Evolutionary conservation across 2,113 vertebrate species (phyloP).

Genomic region (Mellivora capensis): DNA sequence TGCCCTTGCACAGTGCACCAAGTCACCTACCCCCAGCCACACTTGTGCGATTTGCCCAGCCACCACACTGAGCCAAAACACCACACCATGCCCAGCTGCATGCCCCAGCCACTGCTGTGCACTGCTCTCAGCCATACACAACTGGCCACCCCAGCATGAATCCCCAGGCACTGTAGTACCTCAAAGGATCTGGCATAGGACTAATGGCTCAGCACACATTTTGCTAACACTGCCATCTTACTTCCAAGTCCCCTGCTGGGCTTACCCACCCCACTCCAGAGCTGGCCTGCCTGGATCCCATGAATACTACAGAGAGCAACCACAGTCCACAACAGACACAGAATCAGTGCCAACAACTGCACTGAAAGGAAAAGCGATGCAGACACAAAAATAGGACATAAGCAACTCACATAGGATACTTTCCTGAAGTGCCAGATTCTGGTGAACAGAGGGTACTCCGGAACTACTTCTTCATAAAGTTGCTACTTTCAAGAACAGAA

Average conservation of each 20-base stretch:
- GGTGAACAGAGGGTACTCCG: not conserved
- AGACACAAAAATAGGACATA: not conserved
- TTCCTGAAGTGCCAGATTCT: not conserved
- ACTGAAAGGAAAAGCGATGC: not conserved
- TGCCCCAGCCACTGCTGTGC: not conserved
- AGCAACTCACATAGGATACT: not conserved
- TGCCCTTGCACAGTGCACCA: not conserved
- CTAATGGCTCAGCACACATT: not conserved
- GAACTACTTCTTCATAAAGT: not conserved
- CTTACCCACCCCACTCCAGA: not conserved
- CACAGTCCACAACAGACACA: not conserved
- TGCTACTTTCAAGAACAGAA: not conserved
- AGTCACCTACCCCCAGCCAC: not conserved
- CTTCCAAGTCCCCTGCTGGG: not conserved
- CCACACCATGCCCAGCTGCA: not conserved
- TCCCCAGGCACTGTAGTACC: not conserved
- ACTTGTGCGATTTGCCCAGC: not conserved
- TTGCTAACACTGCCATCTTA: not conserved
- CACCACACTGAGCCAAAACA: not conserved
- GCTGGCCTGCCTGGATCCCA: not conserved
- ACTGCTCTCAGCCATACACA: not conserved
- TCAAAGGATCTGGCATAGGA: not conserved
- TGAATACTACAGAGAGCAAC: not conserved
- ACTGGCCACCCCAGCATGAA: not conserved
- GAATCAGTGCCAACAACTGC: not conserved